Evolutionary conservation across 2,888 invertebrate genomes (phyloP).

Genomic region (Plebejus anna): DNA sequence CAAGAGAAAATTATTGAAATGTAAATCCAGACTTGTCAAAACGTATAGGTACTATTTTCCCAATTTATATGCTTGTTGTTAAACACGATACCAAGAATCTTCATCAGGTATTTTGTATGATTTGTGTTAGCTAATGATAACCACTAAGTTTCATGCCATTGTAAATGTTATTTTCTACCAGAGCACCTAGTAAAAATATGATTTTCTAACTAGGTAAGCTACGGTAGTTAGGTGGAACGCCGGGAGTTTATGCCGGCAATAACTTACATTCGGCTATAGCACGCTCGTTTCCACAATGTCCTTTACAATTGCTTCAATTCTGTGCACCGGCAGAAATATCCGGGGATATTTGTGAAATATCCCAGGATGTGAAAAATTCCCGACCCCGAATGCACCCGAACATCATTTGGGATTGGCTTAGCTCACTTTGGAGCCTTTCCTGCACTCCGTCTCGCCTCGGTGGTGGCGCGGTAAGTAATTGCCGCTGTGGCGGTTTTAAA

Average conservation of each 20-base stretch:
- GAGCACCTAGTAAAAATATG: not conserved
- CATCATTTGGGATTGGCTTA: constrained; percentile 59
- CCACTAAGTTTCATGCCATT: not conserved
- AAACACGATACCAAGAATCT: too few species aligned
- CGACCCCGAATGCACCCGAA: constrained; percentile 38
- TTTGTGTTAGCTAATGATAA: not conserved
- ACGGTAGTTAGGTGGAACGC: not conserved
- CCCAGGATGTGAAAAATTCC: constrained; percentile 43
- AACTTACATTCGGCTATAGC: constrained; percentile 22
- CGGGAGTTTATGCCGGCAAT: constrained; percentile 7
- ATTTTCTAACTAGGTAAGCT: constrained; percentile 14
- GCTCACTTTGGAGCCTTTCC: constrained; percentile 56
- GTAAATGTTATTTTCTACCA: not conserved
- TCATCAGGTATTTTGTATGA: too few species aligned
- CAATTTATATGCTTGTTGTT: not conserved
- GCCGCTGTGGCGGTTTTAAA: constrained; percentile 27
- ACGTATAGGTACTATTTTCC: too few species aligned
- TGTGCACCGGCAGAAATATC: constrained; percentile 39
- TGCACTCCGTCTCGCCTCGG: constrained; percentile 51
- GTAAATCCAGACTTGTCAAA: not conserved
- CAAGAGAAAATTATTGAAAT: not conserved
- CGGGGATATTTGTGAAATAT: constrained; percentile 33
- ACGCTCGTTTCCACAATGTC: constrained; percentile 35
- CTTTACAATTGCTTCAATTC: constrained; percentile 40
- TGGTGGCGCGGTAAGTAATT: constrained; percentile 40